These are phyloP conservation scores for Isotomurus palustris DNA, from an alignment of 2,888 invertebrate genomes.

Conservation along the genomic window DNA sequence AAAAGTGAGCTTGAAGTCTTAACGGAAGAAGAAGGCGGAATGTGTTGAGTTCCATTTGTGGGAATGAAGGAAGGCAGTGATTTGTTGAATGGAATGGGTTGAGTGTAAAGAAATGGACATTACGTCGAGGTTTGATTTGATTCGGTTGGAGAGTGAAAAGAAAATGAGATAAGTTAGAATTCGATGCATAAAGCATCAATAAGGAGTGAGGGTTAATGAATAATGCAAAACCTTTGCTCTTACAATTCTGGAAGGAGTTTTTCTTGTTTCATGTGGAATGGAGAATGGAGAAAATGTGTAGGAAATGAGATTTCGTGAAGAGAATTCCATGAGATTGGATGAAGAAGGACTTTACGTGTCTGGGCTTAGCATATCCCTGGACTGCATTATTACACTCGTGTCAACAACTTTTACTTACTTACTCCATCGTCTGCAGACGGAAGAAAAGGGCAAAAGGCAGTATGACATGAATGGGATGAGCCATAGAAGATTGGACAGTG, in stretches of 20 bases:
- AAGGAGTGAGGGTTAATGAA: conserved; percentile 11
- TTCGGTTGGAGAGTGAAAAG: not conserved
- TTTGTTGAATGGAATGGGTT: not conserved
- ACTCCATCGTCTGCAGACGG: not conserved
- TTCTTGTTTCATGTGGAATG: conserved; percentile 6
- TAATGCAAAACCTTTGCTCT: conserved; percentile 16
- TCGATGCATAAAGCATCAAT: not conserved
- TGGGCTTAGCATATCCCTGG: not conserved
- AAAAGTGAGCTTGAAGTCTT: not conserved
- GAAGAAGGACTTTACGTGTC: no score
- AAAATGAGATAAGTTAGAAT: conserved; percentile 5
- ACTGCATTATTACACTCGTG: not conserved
- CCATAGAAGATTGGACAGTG: conserved; percentile 11
- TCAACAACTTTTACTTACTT: conserved; percentile 7
- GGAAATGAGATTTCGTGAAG: conserved; percentile 25
- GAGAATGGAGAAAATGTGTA: conserved; percentile 4
- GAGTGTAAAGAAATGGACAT: not conserved
- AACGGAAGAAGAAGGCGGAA: not conserved
- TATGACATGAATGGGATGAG: conserved; percentile 8
- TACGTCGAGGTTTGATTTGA: not conserved
- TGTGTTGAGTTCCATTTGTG: no score
- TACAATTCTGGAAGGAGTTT: not conserved
- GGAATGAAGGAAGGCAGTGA: not conserved
- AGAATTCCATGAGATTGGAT: conserved; percentile 22
- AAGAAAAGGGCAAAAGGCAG: not conserved